Evolutionary conservation across 2,113 vertebrate genomes (phyloP).

Genomic region (Tragulus kanchil): DNA sequence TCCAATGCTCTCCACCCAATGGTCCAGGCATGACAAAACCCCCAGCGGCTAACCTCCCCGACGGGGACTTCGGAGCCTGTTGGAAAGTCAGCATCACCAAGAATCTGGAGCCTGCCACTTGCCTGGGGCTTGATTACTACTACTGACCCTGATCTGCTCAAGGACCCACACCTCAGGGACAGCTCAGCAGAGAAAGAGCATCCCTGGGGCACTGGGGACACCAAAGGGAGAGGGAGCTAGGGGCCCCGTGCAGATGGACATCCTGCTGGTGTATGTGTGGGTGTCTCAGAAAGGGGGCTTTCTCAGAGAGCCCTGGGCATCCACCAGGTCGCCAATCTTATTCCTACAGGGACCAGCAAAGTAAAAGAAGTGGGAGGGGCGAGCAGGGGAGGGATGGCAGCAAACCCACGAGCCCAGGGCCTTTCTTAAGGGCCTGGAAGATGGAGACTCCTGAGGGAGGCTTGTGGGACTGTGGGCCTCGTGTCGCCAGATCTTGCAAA

Average conservation of each 20-base stretch:
- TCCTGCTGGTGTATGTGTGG: fast-evolving
- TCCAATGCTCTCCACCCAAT: fast-evolving
- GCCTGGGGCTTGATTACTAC: neutral
- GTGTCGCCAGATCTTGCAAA: neutral
- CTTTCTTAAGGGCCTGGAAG: neutral
- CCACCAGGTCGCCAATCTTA: fast-evolving
- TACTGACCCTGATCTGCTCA: neutral
- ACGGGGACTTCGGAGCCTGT: neutral
- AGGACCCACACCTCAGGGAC: neutral
- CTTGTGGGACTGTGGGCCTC: neutral
- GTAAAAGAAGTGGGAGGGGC: neutral
- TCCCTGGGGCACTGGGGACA: neutral
- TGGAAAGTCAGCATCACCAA: neutral
- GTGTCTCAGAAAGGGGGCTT: neutral
- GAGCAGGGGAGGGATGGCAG: neutral
- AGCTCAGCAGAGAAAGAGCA: neutral
- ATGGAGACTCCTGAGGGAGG: fast-evolving
- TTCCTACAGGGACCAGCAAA: neutral
- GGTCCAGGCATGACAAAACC: fast-evolving
- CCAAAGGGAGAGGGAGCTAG: neutral
- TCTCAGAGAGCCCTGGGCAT: neutral
- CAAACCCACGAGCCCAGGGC: neutral
- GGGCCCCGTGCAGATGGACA: neutral
- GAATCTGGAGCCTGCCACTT: neutral
- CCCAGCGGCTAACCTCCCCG: neutral